phyloP scores from a whole-genome alignment of 2,888 invertebrate species.

The Allacma fusca region DNA sequence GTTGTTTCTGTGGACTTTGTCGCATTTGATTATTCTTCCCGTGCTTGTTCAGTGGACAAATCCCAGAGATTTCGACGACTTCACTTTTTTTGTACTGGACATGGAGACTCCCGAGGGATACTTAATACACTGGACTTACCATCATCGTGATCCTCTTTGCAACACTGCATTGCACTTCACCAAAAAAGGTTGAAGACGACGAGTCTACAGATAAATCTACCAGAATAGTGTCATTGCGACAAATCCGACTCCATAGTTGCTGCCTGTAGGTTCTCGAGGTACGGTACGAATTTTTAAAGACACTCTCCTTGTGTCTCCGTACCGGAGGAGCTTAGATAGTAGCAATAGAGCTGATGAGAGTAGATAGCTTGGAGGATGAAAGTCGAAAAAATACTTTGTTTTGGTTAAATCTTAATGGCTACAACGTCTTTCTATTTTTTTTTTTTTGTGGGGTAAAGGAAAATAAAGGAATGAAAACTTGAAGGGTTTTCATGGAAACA shows the following conservation, averaged over 20 bases:
- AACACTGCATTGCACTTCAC: conserved; percentile 39
- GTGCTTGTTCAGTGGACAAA: conserved; percentile 44
- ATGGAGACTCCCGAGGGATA: conserved; percentile 44
- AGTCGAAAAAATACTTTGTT: not conserved
- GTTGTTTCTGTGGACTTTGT: conserved; percentile 47
- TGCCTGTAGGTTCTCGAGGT: not conserved
- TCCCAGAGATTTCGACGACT: conserved; percentile 32
- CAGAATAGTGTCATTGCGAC: conserved; percentile 31
- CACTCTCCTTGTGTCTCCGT: too few species aligned
- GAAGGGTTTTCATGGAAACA: not conserved
- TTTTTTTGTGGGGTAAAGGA: not conserved
- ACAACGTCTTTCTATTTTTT: not conserved
- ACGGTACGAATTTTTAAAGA: not conserved
- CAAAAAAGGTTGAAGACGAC: not conserved
- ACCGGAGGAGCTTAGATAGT: too few species aligned
- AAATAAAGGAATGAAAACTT: not conserved
- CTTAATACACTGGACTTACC: conserved; percentile 39
- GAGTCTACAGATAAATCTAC: conserved; percentile 3
- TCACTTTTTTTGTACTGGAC: conserved; percentile 33
- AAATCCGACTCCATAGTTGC: conserved; percentile 16
- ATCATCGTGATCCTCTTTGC: conserved; percentile 36
- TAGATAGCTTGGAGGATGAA: not conserved
- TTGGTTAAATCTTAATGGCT: conserved; percentile 12
- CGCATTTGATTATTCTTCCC: conserved; percentile 49
- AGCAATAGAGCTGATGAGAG: not conserved